Evolutionary conservation across 2,797 vertebrate genomes (phyloP).

Genomic region (Chelidonichthys spinosus): DNA sequence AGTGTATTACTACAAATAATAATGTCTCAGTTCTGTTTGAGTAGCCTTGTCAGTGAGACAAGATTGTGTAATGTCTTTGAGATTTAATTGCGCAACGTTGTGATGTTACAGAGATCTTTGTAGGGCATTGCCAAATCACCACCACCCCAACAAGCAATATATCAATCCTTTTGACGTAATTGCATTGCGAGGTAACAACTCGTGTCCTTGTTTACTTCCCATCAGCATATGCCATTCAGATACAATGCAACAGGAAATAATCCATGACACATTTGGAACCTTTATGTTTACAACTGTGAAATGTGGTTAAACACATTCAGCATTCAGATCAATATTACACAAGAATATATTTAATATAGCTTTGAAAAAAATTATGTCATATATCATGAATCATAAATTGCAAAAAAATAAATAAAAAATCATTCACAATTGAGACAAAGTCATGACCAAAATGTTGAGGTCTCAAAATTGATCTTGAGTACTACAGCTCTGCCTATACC

Average conservation of each 20-base stretch:
- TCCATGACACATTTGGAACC: neutral
- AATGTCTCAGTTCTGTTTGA: neutral
- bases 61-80: neutral
- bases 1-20: neutral
- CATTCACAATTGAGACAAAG: neutral
- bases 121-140: neutral
- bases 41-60: neutral
- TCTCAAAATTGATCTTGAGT: neutral
- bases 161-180: neutral
- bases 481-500: neutral
- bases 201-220: neutral
- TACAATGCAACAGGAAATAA: neutral
- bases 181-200: neutral
- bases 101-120: neutral
- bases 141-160: neutral
- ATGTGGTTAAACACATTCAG: neutral
- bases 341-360: no score
- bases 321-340: neutral
- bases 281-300: neutral
- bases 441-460: neutral
- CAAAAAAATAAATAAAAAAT: no score
- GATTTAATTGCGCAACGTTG: neutral
- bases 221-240: neutral
- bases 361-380: no score
- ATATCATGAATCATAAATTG: no score